phyloP scores from a whole-genome alignment of 2,797 vertebrate genomes.

The Pangasius djambal region DNA sequence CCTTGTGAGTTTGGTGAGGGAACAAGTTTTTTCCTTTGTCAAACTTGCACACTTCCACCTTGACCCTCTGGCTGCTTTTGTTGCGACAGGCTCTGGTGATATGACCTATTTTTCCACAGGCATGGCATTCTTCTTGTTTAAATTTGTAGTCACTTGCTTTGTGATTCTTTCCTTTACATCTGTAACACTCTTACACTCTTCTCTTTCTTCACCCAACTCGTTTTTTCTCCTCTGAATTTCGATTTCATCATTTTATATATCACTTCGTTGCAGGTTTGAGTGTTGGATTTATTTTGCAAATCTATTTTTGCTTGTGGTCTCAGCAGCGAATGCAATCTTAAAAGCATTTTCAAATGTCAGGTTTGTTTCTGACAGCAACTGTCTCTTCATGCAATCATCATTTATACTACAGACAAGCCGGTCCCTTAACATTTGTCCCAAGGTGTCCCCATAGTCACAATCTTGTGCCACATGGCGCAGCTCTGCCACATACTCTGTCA shows the following conservation, averaged over 20 bases:
- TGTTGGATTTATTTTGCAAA: neutral
- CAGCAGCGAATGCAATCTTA: conserved; percentile 5
- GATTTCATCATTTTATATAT: no score
- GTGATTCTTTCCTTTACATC: neutral
- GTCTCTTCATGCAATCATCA: conserved; percentile 30
- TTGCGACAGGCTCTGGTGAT: conserved; percentile 20
- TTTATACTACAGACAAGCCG: conserved; percentile 16
- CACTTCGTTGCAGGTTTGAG: no score
- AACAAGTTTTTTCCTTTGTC: neutral
- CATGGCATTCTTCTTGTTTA: conserved; percentile 22
- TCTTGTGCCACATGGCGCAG: conserved; percentile 1
- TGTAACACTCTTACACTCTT: conserved; percentile 14
- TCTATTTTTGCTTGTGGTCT: conserved; percentile 12
- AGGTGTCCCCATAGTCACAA: conserved; percentile 15
- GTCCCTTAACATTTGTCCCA: conserved; percentile 34
- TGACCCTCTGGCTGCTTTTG: neutral
- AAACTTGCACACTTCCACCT: no score
- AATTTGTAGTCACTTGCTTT: neutral
- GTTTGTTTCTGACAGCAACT: neutral
- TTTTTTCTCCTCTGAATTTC: no score
- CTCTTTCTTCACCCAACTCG: neutral
- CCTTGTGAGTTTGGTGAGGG: neutral
- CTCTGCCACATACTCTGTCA: conserved; percentile 24
- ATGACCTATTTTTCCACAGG: conserved; percentile 18
- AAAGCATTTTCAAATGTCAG: conserved; percentile 27